phyloP scores from a whole-genome alignment of 2,113 vertebrate species.

The Psilopogon haemacephalus region DNA sequence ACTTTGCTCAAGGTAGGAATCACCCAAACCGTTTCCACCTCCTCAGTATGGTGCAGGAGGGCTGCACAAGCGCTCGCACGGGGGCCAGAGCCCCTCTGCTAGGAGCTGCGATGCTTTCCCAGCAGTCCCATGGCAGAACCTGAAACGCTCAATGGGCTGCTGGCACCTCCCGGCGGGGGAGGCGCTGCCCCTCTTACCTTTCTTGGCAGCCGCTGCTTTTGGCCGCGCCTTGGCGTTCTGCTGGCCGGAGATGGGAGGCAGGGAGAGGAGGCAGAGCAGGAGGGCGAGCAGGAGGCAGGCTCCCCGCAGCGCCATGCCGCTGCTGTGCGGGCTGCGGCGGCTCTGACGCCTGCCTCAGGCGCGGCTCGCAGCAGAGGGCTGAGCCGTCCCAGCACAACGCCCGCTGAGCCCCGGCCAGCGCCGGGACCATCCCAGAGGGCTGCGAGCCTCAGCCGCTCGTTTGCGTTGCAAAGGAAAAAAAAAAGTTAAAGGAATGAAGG shows the following conservation, averaged over 20 bases:
- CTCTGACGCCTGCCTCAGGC: neutral
- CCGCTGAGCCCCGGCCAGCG: slow-evolving; percentile 37
- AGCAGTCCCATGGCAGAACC: neutral
- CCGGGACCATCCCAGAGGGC: neutral
- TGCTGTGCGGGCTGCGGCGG: neutral
- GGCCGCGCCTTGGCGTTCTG: slow-evolving; percentile 63
- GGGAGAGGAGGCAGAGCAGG: slow-evolving; percentile 79
- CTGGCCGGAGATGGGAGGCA: slow-evolving; percentile 71
- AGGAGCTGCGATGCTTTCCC: neutral
- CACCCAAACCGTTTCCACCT: neutral
- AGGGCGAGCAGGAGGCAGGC: slow-evolving; percentile 79
- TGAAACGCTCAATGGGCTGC: rapidly evolving
- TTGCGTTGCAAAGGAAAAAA: neutral
- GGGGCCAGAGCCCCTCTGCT: neutral
- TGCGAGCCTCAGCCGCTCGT: neutral
- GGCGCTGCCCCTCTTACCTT: slow-evolving; percentile 76
- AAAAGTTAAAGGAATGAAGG: neutral
- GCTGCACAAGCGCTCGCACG: neutral
- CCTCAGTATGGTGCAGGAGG: neutral
- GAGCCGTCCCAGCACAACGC: slow-evolving; percentile 30
- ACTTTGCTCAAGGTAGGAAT: neutral
- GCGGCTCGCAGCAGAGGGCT: slow-evolving; percentile 42
- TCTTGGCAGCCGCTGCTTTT: slow-evolving; percentile 69
- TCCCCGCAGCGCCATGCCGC: slow-evolving; percentile 79
- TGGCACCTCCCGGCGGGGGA: neutral